phyloP scores from a whole-genome alignment of 1,140 invertebrate genomes.

The Solenopsis invicta region DNA sequence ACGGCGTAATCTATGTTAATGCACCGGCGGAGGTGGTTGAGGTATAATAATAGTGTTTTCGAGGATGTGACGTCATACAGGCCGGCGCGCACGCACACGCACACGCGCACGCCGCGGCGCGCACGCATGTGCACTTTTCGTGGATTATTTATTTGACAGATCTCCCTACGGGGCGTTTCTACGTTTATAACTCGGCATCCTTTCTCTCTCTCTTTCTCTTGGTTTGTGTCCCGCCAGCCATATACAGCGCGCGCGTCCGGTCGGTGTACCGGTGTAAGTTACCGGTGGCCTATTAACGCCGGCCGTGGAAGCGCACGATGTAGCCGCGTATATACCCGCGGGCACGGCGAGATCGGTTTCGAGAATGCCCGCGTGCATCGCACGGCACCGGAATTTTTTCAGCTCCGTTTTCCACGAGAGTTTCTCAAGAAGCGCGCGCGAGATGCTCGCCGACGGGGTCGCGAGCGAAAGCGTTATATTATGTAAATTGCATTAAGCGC shows the following conservation, averaged over 20 bases:
- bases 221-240: constrained; percentile 16
- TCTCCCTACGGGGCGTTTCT: constrained; percentile 69
- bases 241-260: constrained; percentile 37
- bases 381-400: constrained; percentile 48
- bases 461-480: constrained; percentile 19
- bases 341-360: constrained; percentile 56
- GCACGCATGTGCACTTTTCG: constrained; percentile 65
- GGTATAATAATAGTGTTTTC: constrained; percentile 78
- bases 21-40: constrained; percentile 72
- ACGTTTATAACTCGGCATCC: constrained; percentile 60
- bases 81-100: constrained; percentile 4
- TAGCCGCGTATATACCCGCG: constrained; percentile 52
- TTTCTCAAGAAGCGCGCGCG: constrained; percentile 8
- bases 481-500: constrained; percentile 52
- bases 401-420: constrained; percentile 34
- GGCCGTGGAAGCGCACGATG: constrained; percentile 54
- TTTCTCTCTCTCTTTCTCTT: not conserved
- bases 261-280: constrained; percentile 50
- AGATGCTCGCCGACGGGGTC: constrained; percentile 1
- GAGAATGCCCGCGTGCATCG: constrained; percentile 31
- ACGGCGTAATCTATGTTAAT: constrained; percentile 76
- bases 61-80: constrained; percentile 73
- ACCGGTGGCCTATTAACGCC: constrained; percentile 65
- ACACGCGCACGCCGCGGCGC: constrained; percentile 10
- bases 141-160: constrained; percentile 79